phyloP scores from a whole-genome alignment of 1,140 invertebrate species.

The Mizuhopecten yessoensis region DNA sequence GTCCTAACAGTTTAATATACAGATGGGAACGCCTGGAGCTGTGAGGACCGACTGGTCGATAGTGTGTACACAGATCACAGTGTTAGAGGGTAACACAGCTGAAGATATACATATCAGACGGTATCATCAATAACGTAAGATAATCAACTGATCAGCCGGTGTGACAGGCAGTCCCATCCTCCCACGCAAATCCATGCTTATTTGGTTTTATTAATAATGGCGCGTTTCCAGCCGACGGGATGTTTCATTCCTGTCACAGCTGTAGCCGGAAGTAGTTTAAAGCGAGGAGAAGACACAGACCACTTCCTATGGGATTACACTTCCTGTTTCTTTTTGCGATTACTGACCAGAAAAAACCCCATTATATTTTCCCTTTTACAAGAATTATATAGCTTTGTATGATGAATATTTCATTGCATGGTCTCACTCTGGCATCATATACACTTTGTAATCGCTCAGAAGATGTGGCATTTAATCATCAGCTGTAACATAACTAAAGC shows the following conservation, averaged over 20 bases:
- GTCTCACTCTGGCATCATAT: not conserved
- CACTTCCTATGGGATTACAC: not conserved
- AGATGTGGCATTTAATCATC: not conserved
- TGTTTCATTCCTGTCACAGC: not conserved
- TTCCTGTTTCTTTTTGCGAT: not conserved
- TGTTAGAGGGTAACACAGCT: not conserved
- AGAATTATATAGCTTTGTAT: not conserved
- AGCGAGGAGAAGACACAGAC: slow-evolving; percentile 19
- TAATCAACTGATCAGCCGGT: not conserved
- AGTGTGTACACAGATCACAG: not conserved
- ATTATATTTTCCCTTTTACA: not conserved
- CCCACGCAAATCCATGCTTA: slow-evolving; percentile 12
- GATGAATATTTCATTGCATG: slow-evolving; percentile 15
- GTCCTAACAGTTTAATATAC: not conserved
- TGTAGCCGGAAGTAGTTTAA: slow-evolving; percentile 26
- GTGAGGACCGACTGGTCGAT: not conserved
- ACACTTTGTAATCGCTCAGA: not conserved
- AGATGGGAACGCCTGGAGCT: not conserved
- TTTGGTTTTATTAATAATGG: slow-evolving; percentile 29
- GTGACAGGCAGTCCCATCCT: not conserved
- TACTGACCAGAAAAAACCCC: not conserved
- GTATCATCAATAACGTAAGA: not conserved
- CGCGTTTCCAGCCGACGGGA: slow-evolving; percentile 16
- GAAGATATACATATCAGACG: not conserved
- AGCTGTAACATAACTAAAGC: not conserved